Base-by-base conservation (phyloP, 2,113 vertebrate genomes). In the Dissostichus mawsoni region DNA sequence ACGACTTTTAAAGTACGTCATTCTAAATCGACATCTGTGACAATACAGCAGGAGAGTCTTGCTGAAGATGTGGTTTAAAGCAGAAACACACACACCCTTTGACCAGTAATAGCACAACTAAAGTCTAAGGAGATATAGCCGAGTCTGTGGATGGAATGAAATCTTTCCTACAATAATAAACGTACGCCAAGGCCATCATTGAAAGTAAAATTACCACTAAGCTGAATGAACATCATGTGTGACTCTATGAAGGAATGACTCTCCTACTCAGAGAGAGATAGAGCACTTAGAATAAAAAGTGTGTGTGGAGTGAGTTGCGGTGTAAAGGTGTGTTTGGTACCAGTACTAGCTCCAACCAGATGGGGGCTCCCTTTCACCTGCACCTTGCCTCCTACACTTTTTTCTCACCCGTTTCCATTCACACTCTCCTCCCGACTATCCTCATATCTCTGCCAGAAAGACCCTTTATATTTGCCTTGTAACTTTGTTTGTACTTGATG, bases 351-450 rank as follows among this genome's bases (percentile, higher is more conserved):
- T 89, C 66, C 66, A 67, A 52, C 89, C 84, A 91, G 86, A 45
- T 81, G 86, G 82, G 81, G 88, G 83, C 84, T 89, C 87, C 81
- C 74, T 82, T 79, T 89, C 59, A 81, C 80, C 63, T 87, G 74
- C 73, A 78, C 76, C 50, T 64, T 82, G 56, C 69, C 53, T 76
- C 50, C 58, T 29, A 25, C 44, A 3, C 29, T 78, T 55, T 33
- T 76, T 56, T 48, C 14, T 45, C 17, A 17, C 53, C 18, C n/a
- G 1, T 73, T 76, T 76, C 76, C 50, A 76, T 51, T 76, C 48
- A 57, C 50, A 36, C 13, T 68, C 62, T 63, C 18, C 3, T 44
- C 44, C 33, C 3, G 17, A 23, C 47, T 71, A 55, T 62, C 36
- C 57, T 66, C 20, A 18, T 4, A 72, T 33, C 80, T 76, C 41